These are phyloP conservation scores for Protaetia brevitarsis DNA, from an alignment of 1,140 invertebrate species.

Conservation along the genomic window DNA sequence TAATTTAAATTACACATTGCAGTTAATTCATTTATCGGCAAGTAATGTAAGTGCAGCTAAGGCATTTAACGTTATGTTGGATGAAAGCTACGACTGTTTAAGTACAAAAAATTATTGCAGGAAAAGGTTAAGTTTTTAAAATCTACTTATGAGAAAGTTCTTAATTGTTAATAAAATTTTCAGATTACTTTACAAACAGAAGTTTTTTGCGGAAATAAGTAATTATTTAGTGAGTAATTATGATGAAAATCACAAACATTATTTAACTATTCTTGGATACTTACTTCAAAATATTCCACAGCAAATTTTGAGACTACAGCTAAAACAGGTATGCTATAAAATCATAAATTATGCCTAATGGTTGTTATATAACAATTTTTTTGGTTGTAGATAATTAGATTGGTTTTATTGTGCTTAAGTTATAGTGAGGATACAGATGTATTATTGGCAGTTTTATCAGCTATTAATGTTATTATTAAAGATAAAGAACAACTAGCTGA, in stretches of 20 bases:
- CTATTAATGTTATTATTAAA: slow-evolving; percentile 58
- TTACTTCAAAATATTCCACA: slow-evolving; percentile 60
- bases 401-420: slow-evolving; percentile 65
- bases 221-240: slow-evolving; percentile 42
- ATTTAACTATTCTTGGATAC: slow-evolving; percentile 61
- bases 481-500: slow-evolving; percentile 55
- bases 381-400: slow-evolving; percentile 59
- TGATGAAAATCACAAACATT: slow-evolving; percentile 53
- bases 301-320: slow-evolving; percentile 60
- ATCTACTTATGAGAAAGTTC: not conserved
- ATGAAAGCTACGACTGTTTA: slow-evolving; percentile 46
- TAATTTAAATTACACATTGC: not conserved
- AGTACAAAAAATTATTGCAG: slow-evolving; percentile 48
- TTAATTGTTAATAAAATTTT: slow-evolving; percentile 30
- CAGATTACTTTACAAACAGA: slow-evolving; percentile 45
- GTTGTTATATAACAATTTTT: slow-evolving; percentile 25
- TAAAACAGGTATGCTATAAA: slow-evolving; percentile 54
- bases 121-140: slow-evolving; percentile 38
- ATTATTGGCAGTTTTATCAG: slow-evolving; percentile 56
- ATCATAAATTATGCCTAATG: too few species aligned
- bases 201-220: slow-evolving; percentile 34
- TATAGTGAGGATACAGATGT: slow-evolving; percentile 55
- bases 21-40: not conserved
- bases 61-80: slow-evolving; percentile 51
- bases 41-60: not conserved